Evolutionary conservation across 2,888 invertebrate species (phyloP).

Genomic region (Anthrax anthrax): DNA sequence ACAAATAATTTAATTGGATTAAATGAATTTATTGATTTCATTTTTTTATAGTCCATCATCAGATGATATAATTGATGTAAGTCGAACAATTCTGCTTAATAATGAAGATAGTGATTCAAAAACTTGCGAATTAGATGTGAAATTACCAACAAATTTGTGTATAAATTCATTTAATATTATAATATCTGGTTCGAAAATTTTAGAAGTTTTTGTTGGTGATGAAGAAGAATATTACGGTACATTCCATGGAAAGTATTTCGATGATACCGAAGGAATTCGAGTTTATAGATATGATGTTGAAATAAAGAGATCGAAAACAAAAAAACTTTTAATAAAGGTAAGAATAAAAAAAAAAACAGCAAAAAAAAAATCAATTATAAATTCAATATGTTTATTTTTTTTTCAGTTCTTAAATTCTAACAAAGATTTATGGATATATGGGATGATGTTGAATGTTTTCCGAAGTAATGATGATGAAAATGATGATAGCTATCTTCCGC

Average conservation of each 20-base stretch:
- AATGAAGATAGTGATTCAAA: background rate
- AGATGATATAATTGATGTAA: conserved; percentile 22
- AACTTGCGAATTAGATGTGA: conserved; percentile 22
- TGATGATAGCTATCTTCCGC: conserved; percentile 26
- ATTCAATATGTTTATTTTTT: background rate
- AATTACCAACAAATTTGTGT: conserved; percentile 19
- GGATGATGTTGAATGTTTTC: conserved; percentile 21
- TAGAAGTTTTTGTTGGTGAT: conserved; percentile 25
- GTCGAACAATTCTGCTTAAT: conserved; percentile 21
- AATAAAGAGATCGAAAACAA: conserved; percentile 18
- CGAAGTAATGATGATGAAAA: background rate
- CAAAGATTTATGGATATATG: conserved; percentile 27
- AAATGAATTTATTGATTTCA: no score
- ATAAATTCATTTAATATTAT: conserved; percentile 23
- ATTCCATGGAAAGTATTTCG: conserved; percentile 19
- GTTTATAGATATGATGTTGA: conserved; percentile 27
- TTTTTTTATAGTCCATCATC: no score
- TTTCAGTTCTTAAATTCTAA: conserved; percentile 9
- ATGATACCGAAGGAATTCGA: conserved; percentile 18
- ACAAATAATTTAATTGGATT: no score
- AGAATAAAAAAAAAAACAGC: background rate
- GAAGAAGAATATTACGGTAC: conserved; percentile 27
- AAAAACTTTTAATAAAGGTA: conserved; percentile 1
- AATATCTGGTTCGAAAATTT: conserved; percentile 22
- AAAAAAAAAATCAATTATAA: background rate